Conservation (phyloP, 2,888 invertebrate species). For the Saturnia pavonia region DNA sequence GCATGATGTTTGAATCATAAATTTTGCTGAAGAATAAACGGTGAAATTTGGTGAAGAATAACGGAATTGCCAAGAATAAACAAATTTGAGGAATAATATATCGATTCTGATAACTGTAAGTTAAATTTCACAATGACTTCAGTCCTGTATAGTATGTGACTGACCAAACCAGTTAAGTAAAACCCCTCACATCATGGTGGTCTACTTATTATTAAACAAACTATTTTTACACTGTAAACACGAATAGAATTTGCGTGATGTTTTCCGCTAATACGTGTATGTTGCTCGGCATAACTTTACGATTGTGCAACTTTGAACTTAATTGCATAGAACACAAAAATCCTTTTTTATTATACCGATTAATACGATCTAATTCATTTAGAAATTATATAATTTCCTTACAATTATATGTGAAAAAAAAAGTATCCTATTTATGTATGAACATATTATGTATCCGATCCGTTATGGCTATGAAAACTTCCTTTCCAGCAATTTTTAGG, state of each 20-base stretch:
- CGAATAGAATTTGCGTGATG: conserved; percentile 8
- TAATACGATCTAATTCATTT: neutral
- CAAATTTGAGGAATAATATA: no score
- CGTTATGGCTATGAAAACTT: no score
- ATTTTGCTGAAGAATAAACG: no score
- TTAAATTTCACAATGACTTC: neutral
- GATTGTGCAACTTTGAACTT: neutral
- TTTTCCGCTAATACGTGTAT: neutral
- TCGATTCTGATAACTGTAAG: no score
- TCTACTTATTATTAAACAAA: conserved; percentile 8
- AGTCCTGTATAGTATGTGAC: neutral
- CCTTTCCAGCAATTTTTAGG: no score
- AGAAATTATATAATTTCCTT: no score
- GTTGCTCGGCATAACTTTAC: neutral
- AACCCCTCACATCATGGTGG: conserved; percentile 4
- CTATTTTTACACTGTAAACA: conserved; percentile 13
- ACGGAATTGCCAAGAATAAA: no score
- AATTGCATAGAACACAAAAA: neutral
- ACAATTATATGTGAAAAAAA: no score
- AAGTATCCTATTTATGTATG: no score
- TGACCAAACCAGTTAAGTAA: neutral
- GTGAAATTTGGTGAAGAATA: no score
- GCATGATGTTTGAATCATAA: no score
- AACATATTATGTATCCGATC: no score
- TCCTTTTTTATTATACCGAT: neutral